Evolutionary conservation across 2,888 invertebrate species (phyloP).

Genomic region (Agrotis clavis): DNA sequence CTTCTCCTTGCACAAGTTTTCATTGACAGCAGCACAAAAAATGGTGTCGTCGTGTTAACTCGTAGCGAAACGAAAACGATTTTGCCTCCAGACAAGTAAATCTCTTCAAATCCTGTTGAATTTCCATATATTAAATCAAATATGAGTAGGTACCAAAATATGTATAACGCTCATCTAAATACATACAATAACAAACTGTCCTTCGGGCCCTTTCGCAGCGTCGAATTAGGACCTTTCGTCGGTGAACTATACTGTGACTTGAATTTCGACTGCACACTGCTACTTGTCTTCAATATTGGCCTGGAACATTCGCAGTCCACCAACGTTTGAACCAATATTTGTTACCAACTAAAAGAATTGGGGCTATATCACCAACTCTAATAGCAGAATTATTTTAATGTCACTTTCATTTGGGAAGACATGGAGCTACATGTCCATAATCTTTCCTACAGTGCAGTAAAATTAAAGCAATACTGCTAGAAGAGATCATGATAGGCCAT

Average conservation of each 20-base stretch:
- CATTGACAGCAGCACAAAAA: not conserved
- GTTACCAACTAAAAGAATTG: not conserved
- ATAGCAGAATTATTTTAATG: conserved; percentile 4
- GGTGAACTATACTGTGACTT: conserved; percentile 91
- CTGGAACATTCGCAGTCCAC: conserved; percentile 72
- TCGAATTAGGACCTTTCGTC: conserved; percentile 93
- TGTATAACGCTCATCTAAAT: conserved; percentile 7
- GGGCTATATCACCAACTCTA: not conserved
- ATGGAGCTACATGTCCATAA: not conserved
- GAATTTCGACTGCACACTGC: conserved; percentile 89
- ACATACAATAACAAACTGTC: conserved; percentile 95
- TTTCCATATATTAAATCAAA: conserved; percentile 6
- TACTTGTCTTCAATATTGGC: conserved; percentile 84
- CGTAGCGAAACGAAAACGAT: not conserved
- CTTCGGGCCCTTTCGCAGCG: conserved; percentile 94
- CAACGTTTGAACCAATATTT: conserved; percentile 35
- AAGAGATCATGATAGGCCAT: not conserved
- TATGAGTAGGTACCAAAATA: not conserved
- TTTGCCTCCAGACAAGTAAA: not conserved
- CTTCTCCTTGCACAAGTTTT: not conserved
- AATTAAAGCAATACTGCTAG: conserved; percentile 1
- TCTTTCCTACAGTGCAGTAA: not conserved
- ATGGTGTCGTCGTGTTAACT: not conserved
- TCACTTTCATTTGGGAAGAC: not conserved
- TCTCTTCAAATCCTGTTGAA: conserved; percentile 13